These are phyloP conservation scores for Cliona cf. orientalis DNA, from an alignment of 37 sponge, comb jelly and placozoan species.

Conservation along the genomic window DNA sequence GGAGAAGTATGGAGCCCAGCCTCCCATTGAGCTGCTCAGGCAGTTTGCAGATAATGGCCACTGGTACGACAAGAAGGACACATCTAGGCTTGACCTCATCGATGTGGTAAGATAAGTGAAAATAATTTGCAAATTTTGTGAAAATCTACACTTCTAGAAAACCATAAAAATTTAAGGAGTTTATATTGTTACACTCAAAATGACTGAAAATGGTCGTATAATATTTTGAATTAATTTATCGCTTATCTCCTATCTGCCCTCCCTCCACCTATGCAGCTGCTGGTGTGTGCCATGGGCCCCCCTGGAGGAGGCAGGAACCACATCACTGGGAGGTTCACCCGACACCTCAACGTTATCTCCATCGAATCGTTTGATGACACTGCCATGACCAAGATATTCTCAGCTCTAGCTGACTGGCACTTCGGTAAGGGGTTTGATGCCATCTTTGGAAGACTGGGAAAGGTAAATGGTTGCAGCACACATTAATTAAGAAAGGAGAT, in stretches of 20 bases:
- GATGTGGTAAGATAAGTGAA: conserved; percentile 89
- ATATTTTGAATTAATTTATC: no score
- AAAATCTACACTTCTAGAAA: neutral
- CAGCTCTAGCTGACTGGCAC: conserved; percentile 95
- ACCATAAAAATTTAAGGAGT: no score
- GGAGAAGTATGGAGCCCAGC: conserved; percentile 99
- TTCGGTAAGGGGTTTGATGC: conserved; percentile 95
- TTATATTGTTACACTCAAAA: no score
- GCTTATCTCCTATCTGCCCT: no score
- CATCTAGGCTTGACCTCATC: conserved; percentile 81
- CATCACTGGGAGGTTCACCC: conserved; percentile 89
- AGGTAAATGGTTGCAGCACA: conserved; percentile 47
- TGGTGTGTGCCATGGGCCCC: conserved; percentile 96
- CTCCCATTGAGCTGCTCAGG: conserved; percentile 96
- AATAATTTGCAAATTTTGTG: no score
- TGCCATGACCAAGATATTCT: conserved; percentile 96
- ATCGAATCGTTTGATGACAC: conserved; percentile 97
- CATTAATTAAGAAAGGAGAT: no score
- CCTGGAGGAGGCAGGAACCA: conserved; percentile 97
- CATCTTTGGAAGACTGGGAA: conserved; percentile 90
- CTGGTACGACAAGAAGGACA: conserved; percentile 98
- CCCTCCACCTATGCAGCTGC: conserved; percentile 42
- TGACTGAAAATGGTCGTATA: no score
- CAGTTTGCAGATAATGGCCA: conserved; percentile 93
- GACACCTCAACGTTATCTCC: conserved; percentile 93